Percentiles rank a stretch among this genome's conserved stretches.
Evolutionary conservation across 2,113 vertebrate species (phyloP).

Genomic region (Crocuta crocuta): DNA sequence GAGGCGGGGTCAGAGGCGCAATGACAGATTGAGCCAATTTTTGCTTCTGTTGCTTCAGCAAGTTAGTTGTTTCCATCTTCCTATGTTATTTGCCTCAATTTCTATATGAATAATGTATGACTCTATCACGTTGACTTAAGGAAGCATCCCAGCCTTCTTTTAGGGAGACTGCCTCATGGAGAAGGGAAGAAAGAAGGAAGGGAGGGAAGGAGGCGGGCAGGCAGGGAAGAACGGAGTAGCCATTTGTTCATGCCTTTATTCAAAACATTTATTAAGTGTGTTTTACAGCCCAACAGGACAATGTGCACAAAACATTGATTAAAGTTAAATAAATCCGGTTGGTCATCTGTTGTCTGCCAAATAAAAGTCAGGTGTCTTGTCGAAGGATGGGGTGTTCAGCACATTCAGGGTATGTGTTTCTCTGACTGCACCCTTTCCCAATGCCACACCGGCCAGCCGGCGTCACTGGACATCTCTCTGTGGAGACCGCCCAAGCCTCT

Average conservation of each 20-base stretch:
- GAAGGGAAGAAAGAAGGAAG: not conserved
- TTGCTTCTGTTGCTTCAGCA: not conserved
- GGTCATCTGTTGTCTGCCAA: not conserved
- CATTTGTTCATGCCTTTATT: not conserved
- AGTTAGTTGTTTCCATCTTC: not conserved
- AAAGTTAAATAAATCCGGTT: not conserved
- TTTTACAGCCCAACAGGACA: not conserved
- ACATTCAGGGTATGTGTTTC: not conserved
- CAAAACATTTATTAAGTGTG: not conserved
- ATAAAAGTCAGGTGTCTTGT: not conserved
- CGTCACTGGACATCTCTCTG: rapidly evolving
- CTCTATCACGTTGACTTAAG: not conserved
- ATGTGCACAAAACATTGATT: not conserved
- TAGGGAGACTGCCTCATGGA: too few relatives aligned
- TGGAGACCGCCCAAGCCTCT: rapidly evolving
- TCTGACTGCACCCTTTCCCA: not conserved
- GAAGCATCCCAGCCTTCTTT: not conserved
- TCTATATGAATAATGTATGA: not conserved
- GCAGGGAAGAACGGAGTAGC: rapidly evolving
- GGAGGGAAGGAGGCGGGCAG: not conserved
- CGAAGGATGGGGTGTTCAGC: not conserved
- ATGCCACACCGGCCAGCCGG: rapidly evolving
- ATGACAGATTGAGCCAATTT: not conserved
- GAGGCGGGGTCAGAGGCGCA: not conserved
- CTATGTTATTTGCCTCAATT: not conserved